These are phyloP conservation scores for Parnassius mnemosyne DNA, from an alignment of 2,888 invertebrate species.

Conservation along the genomic window DNA sequence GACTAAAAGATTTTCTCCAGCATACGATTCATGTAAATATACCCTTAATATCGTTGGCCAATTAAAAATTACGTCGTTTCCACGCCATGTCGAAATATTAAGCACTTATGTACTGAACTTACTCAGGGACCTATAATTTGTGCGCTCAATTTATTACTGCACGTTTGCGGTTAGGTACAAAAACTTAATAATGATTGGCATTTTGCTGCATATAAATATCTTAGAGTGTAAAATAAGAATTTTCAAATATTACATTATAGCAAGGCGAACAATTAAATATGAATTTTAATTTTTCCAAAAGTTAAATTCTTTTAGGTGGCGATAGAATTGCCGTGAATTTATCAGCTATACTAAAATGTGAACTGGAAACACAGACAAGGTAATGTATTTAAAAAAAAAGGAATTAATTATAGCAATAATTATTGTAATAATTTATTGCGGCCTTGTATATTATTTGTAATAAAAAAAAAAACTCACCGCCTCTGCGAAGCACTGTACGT, in stretches of 20 bases:
- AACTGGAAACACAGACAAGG: conserved; percentile 46
- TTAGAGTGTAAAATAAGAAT: neutral
- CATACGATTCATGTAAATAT: no score
- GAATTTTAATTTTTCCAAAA: conserved; percentile 21
- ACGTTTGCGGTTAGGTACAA: neutral
- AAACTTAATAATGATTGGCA: neutral
- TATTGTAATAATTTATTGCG: conserved; percentile 30
- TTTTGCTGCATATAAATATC: neutral
- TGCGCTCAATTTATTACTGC: neutral
- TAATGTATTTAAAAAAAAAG: conserved; percentile 43
- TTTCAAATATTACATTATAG: conserved; percentile 6
- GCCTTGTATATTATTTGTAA: conserved; percentile 27
- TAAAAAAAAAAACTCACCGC: conserved; percentile 22
- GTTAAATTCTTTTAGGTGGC: conserved; percentile 33
- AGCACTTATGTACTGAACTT: neutral
- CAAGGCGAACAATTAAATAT: conserved; percentile 31
- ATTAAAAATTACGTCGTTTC: neutral
- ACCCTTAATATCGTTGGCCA: neutral
- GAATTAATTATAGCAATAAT: conserved; percentile 35
- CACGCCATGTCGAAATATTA: neutral
- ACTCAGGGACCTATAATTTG: neutral
- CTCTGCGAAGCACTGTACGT: conserved; percentile 18
- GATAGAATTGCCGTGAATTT: conserved; percentile 31
- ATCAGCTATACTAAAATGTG: conserved; percentile 35
- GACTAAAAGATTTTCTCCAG: no score